phyloP scores from a whole-genome alignment of 2,888 invertebrate species.

The Microctonus aethiopoides region DNA sequence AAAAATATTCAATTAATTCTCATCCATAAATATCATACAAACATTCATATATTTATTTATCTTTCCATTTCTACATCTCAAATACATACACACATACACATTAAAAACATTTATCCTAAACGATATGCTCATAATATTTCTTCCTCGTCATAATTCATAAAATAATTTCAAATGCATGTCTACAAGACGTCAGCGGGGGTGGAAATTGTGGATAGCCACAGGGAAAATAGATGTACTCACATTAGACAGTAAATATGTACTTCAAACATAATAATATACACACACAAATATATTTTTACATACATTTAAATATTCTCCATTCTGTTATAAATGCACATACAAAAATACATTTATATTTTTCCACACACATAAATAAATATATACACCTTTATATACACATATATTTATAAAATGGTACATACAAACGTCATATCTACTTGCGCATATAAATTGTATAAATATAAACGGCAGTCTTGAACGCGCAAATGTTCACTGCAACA shows the following conservation, averaged over 20 bases:
- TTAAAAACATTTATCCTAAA: background rate
- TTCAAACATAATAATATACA: background rate
- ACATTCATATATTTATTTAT: background rate
- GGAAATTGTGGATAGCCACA: conserved; percentile 6
- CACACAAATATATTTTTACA: background rate
- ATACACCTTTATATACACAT: background rate
- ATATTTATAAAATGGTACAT: background rate
- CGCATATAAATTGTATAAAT: conserved; percentile 60
- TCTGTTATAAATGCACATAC: background rate
- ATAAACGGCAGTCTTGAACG: conserved; percentile 49
- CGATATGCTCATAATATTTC: background rate
- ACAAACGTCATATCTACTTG: conserved; percentile 34
- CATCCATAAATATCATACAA: background rate
- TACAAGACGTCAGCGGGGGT: conserved; percentile 17
- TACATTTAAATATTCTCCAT: background rate
- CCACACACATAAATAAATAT: background rate
- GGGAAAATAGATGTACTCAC: background rate
- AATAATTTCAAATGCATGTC: conserved; percentile 12
- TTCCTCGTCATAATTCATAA: conserved; percentile 6
- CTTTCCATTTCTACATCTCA: background rate
- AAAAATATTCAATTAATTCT: no score
- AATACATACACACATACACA: background rate
- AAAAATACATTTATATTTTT: no score
- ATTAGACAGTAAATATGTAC: conserved; percentile 30
- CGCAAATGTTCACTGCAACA: conserved; percentile 31